Base-by-base conservation (phyloP, 2,797 vertebrate genomes). In the Sebastes miniatus region DNA sequence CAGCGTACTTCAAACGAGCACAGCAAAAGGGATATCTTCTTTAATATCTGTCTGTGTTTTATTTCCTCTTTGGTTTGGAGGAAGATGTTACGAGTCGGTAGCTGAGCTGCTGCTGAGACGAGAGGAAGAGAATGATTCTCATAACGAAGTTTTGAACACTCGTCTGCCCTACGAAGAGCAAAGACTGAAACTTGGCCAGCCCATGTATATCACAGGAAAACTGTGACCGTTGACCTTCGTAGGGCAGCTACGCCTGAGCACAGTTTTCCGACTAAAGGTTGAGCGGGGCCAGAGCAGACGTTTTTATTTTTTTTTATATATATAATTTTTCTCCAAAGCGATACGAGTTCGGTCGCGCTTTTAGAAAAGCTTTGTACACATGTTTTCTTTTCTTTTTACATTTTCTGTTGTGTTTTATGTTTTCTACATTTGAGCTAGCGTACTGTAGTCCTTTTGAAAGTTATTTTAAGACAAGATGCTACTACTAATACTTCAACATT, bases 401-500 rank as follows among this genome's bases (percentile, higher is more conserved):
- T 68, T 76, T 78, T 80, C 36, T 81, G 70, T 85, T 84, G 50
- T 80, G 24, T 36, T 36, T 7, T 56, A 32, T 74, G 29, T 88
- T 89, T 88, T 84, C 83, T 87, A 86, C 75, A 81, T 88, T 84
- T 87, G 64, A 89, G 74, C 69, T 92, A 92, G 85, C 43, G 73
- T 92, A 87, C 87, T 89, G 90, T 93, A 94, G 92, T 87, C 81
- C 65, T 25, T 65, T 43, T 64, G 16, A 24, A 22, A 79, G 79
- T 80, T 87, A 75, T 85, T 88, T 83, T 87, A 87, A 88, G 88
- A 88, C 71, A 13, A 84, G 73, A 88, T 88, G 89, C 85, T 94
- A 95, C 91, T 93, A 95, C 90, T 93, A 94, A 90, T 90, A 81
- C 85, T 84, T 87, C 64, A 64, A 88, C 76, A 86, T 92, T 93